Base-by-base conservation (phyloP, 2,113 vertebrate species). In the Oceanites oceanicus region DNA sequence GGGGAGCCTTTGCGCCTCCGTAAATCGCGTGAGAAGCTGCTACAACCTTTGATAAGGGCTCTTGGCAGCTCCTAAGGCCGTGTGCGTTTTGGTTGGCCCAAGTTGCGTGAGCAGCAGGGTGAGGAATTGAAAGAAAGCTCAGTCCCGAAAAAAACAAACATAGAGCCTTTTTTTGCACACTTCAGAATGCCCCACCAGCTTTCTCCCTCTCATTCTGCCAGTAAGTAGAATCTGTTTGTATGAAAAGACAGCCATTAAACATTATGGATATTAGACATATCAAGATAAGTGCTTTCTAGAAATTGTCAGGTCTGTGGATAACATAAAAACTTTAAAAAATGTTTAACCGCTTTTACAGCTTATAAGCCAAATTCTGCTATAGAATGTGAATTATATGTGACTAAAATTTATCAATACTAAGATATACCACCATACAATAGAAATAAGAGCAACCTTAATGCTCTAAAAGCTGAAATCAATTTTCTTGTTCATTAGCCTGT, bases 391-490 rank as follows among this genome's bases (percentile, higher is more conserved):
- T 18, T 15, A 8, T 4, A 29, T 10, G 15, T 10, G 55, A 38
- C 13, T 29, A 14, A 80, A 66, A 50, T 26, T 36, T 68, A 34
- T 50, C 17, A 30, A 2, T 38, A 29, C 13, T 34, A 27, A 26
- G 34, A 5, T 13, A 9, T 22, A 13, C 17, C 34, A 18, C 7
- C 0, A 1, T 58, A 6, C 3, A 26, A 17, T 8, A 40, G 27
- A 67, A 92, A 63, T 63, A 68, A 84, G 59, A 40, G 8, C 34
- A 30, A 15, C 9, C 6, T 30, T 49, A 32, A 36, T 6, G 18
- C n/a, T 52, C 16, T 18, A 38, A 66, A 74, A 88, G 4, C 27
- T 73, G 49, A 67, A 89, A 56, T 32, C 5, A 36, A n/a, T 75
- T 42, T 38, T 63, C 8, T 55, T 36, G 9, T 36, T 66, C 9